Conservation (phyloP, 2,113 vertebrate species). For the Cinclus mexicanus region DNA sequence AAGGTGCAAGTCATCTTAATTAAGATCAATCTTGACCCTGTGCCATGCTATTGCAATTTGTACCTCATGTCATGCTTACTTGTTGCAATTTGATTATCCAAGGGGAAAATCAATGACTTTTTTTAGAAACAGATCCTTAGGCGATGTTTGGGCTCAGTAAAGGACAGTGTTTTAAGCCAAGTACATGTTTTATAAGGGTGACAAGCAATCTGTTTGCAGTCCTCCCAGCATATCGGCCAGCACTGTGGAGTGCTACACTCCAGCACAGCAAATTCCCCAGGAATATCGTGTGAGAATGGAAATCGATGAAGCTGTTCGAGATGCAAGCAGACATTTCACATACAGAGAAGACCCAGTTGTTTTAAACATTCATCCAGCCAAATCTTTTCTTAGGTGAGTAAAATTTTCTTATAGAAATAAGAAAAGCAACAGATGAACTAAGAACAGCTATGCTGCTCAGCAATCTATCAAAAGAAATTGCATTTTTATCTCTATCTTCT, state of each 20-base stretch:
- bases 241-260: constrained; percentile 86
- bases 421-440: constrained; percentile 9
- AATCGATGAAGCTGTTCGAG: constrained; percentile 82
- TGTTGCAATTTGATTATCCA: not conserved
- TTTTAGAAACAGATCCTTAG: not conserved
- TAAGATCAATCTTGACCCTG: not conserved
- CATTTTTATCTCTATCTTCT: constrained; percentile 47
- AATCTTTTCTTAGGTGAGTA: constrained; percentile 93
- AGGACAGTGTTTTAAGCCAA: not conserved
- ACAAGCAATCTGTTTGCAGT: not conserved
- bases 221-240: constrained; percentile 59
- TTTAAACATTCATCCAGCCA: constrained; percentile 86
- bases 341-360: constrained; percentile 90
- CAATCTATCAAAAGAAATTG: constrained; percentile 47
- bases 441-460: not conserved
- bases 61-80: not conserved
- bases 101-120: not conserved
- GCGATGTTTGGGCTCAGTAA: not conserved
- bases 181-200: not conserved
- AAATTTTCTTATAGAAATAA: not conserved
- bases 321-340: constrained; percentile 75
- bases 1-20: not conserved
- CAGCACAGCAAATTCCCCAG: constrained; percentile 74
- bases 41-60: not conserved
- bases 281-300: constrained; percentile 79